Base-by-base conservation (phyloP, 2,888 invertebrate species). In the Hartigia nigra region DNA sequence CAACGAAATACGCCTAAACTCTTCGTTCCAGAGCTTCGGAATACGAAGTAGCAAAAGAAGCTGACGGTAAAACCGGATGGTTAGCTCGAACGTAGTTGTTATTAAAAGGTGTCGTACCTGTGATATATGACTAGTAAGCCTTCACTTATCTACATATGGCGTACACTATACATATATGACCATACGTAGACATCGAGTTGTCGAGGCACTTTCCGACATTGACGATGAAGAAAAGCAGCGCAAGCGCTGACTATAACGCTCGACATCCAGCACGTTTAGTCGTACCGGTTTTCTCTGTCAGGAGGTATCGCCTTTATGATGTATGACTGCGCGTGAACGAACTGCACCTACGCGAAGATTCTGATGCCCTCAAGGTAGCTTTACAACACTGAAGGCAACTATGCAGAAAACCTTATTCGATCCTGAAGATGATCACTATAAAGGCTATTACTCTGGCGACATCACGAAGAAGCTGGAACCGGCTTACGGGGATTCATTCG, bases 31-130 rank as follows among this genome's bases (percentile, higher is more conserved):
- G 39, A 39, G 39, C 39, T 39, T 23, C 5, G 23, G 39, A 55
- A 9, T 23, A 55, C 55, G 55, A 5, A 55, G 55, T 55, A 55
- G 55, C 23, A 55, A 2, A 2, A 23, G 9, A 9, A 55, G 55
- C 55, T 2, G 9, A 55, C 55, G 55, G 55, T 55, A 55, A 55
- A 55, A 2, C 23, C 76, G 72, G 76, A 69, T 79, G 76, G 76
- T 74, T 35, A 31, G 36, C 72, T 31, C 23, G 32, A 37, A 78
- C 70, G 70, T 69, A 76, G 76, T 23, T 55, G 55, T 9, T 55
- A 55, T 55, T 55, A 55, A 55, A 55, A 55, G 55, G 23, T 23
- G 55, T 55, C 55, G 55, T 55, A 9, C 55, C 23, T 23, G 55
- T 55, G 55, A 55, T 55, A 55, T 55, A 23, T 55, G 55, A 55